Base-by-base conservation (phyloP, 2,113 vertebrate species). In the Chionomys nivalis region DNA sequence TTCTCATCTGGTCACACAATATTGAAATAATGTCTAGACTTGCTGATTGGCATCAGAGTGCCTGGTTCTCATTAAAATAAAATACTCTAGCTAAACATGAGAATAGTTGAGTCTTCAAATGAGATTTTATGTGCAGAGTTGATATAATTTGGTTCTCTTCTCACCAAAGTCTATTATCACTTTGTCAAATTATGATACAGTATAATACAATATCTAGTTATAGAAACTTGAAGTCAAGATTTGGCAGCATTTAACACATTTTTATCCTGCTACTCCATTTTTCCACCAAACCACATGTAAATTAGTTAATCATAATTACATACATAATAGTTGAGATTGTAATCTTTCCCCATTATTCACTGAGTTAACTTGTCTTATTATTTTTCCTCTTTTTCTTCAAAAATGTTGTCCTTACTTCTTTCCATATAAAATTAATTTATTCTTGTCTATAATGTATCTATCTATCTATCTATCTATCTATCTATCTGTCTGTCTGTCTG, bases 21-120 rank as follows among this genome's bases (percentile, higher is more conserved):
- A 94, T 97, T 96, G 96, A 97, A 97, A 97, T 93, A 97, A 83
- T 96, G 97, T 98, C 97, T 97, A 98, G 97, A 98, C 97, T 95
- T 92, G 79, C 94, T 97, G 97, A 97, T 98, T 97, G 96, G 96
- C 95, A 97, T 97, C 96, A 73, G 91, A 97, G 91, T 93, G 94
- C 79, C 97, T 98, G 96, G 97, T 98, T 97, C 96, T 97, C 97
- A 97, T 98, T 97, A 97, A 96, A 96, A 93, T 87, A 31, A 93
- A 97, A 97, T 97, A 91, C 68, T 91, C 91, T 47, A 96, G 83
- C 95, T 96, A 97, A 97, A 97, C 95, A 97, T 36, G 89, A 94
- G 93, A 90, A 83, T 93, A 94, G 96, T 94, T 91, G 91, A 96
- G 72, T 95, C 93, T 95, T 97, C 94, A 97, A 97, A 98, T 98